Evolutionary conservation across 1,140 invertebrate genomes (phyloP), one percentile per base, ranked within the genome.

Genomic region (Saccostrea echinata): DNA sequence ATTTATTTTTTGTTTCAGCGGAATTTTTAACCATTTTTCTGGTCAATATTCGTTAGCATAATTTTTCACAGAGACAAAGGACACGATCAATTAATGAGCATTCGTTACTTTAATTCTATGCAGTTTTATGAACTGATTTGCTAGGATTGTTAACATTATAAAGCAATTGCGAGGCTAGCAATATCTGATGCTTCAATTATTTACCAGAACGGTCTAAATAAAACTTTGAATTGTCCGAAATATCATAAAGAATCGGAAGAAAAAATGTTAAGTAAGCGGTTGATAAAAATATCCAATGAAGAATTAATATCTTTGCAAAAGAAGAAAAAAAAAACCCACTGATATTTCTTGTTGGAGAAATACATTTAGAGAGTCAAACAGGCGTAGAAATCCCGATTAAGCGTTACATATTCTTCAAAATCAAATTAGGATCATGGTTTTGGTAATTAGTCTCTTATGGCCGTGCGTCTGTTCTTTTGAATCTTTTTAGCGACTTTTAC

Each of bases 31-130:
- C 68, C 68, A 76, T 76, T 76, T 76, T 76, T 33, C 68, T 30
- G 68, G 68, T 76, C 68, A 76, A 76, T 76, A 76, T 76, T 76
- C 68, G 68, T 76, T 76, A 76, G 27, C 68, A 76, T 76, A 76
- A 76, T 76, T 76, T 76, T 76, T 76, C 68, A 76, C 30, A 30
- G 68, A 76, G 27, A 76, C 68, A 76, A 76, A 76, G 27, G 27
- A 76, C 16, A n/a, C 68, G 68, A 76, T 76, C 68, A 76, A 76
- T 76, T 76, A 76, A 33, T 76, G 30, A 76, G 24, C 27, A 27
- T 76, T 76, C 68, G 12, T 76, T 30, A 30, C 27, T 27, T 76
- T 27, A 76, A 76, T 76, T 30, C 33, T 76, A 27, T 76, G 27
- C 68, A 76, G 24, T 76, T 30, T 33, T 76, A 30, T 33, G 30